Conservation (phyloP, 2,888 invertebrate species). For the Leptothorax acervorum region DNA sequence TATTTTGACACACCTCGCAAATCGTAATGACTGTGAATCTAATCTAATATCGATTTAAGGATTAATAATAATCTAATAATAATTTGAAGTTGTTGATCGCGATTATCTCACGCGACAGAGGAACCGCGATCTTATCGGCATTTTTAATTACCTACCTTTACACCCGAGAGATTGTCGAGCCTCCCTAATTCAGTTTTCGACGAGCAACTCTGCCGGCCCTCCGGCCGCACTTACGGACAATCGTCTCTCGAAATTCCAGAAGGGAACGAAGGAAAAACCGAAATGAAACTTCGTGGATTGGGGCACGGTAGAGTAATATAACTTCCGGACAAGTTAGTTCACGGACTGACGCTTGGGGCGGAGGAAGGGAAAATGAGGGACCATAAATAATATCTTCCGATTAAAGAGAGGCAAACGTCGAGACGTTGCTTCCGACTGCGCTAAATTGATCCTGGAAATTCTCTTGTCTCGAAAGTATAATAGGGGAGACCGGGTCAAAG, state of each 20-base stretch:
- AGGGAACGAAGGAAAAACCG: slow-evolving; percentile 6
- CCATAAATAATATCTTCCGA: slow-evolving; percentile 56
- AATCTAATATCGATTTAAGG: background rate
- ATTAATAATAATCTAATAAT: background rate
- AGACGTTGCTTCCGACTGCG: background rate
- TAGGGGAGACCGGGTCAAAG: no score
- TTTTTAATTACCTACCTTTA: slow-evolving; percentile 18
- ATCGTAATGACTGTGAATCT: background rate
- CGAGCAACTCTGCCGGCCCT: background rate
- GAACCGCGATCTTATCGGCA: background rate
- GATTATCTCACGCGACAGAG: background rate
- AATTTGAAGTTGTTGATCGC: background rate
- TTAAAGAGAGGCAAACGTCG: slow-evolving; percentile 6
- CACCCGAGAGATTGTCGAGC: background rate
- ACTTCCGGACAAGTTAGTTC: slow-evolving; percentile 63
- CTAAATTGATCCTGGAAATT: slow-evolving; percentile 1
- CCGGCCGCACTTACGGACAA: background rate
- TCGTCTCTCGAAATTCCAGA: background rate
- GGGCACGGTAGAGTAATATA: slow-evolving; percentile 45
- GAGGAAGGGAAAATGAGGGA: slow-evolving; percentile 8
- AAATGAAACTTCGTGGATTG: slow-evolving; percentile 21
- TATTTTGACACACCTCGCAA: background rate
- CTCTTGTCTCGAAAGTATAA: background rate
- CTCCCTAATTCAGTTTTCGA: background rate
- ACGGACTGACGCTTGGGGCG: slow-evolving; percentile 39